Evolutionary conservation across 53 echinoderm and acorn worm species (phyloP).

Genomic region (Crossaster papposus): DNA sequence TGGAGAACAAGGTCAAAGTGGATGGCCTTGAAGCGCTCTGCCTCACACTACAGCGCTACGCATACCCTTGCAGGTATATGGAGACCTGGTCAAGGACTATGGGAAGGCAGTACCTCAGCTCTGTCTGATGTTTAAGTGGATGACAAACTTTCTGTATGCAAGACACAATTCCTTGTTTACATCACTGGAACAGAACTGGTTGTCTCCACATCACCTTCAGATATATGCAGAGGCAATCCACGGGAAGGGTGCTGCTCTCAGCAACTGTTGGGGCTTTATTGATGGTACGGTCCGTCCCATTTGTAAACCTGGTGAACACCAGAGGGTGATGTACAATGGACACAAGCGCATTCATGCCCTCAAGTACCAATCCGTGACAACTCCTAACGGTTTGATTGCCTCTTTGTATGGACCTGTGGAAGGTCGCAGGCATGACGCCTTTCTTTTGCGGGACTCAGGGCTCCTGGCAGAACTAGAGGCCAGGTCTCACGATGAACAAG

Average conservation of each 20-base stretch:
- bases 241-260: conserved; percentile 45
- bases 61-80: neutral
- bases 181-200: conserved; percentile 3
- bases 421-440: conserved; percentile 65
- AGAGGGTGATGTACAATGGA: conserved; percentile 56
- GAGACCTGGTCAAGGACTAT: neutral
- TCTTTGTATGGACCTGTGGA: conserved; percentile 48
- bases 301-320: conserved; percentile 49
- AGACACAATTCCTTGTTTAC: neutral
- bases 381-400: conserved; percentile 70
- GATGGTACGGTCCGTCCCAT: conserved; percentile 64
- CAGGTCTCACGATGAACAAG: conserved; percentile 50
- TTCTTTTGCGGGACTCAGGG: conserved; percentile 57
- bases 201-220: conserved; percentile 11
- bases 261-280: conserved; percentile 73
- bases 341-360: conserved; percentile 57
- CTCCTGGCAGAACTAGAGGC: conserved; percentile 49
- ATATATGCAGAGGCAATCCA: conserved; percentile 32
- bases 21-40: neutral
- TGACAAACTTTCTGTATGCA: neutral
- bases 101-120: neutral
- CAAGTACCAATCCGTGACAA: conserved; percentile 55
- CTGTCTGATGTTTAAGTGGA: neutral
- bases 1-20: neutral
- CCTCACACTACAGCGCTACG: neutral